Conservation (phyloP, 2,113 vertebrate species). For the Psophia crepitans region DNA sequence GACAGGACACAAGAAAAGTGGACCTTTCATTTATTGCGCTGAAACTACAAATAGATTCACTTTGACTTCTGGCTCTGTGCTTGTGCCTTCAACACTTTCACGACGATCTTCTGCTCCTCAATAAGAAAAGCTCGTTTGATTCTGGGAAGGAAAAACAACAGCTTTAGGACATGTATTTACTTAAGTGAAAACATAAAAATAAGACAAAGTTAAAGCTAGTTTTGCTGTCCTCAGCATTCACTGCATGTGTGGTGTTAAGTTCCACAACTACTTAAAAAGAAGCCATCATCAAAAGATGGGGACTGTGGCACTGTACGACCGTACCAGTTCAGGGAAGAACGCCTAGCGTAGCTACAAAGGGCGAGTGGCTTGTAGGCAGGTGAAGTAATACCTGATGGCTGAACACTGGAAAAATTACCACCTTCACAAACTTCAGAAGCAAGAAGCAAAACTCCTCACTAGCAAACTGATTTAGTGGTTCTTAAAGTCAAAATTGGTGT, state of each 20-base stretch:
- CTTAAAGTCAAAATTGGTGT: not conserved
- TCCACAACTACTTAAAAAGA: not conserved
- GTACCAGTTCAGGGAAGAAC: accelerated
- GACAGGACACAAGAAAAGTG: conserved; percentile 1
- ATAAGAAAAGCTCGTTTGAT: conserved; percentile 99
- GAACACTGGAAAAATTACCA: not conserved
- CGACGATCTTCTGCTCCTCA: conserved; percentile 99
- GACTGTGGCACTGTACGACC: accelerated
- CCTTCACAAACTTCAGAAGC: not conserved
- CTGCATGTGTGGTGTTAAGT: accelerated
- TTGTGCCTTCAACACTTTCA: conserved; percentile 98
- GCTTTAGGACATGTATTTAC: not conserved
- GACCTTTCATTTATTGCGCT: conserved; percentile 81
- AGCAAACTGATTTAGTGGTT: not conserved
- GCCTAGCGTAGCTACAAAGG: not conserved
- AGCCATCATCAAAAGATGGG: not conserved
- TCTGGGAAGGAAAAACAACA: conserved; percentile 66
- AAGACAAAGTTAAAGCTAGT: not conserved
- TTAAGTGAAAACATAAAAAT: not conserved
- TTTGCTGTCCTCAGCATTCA: not conserved
- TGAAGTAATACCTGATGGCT: not conserved
- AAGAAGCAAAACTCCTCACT: not conserved
- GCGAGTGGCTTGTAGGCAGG: not conserved
- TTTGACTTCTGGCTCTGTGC: conserved; percentile 99
- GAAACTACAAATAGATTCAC: conserved; percentile 80